Evolutionary conservation across 2,113 vertebrate species (phyloP).

Genomic region (Condylura cristata): DNA sequence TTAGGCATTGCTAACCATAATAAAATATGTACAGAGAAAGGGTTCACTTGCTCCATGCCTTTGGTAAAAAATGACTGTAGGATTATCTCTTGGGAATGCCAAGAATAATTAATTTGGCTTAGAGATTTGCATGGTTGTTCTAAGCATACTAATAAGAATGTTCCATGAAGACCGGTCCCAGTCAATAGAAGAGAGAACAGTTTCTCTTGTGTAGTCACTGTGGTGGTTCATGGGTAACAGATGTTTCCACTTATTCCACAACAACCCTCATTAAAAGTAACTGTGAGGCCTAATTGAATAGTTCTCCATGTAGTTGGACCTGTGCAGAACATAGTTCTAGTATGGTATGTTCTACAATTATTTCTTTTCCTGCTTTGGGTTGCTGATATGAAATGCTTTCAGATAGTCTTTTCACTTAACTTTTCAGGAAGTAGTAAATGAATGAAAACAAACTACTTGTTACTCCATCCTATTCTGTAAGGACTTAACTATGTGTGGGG

Average conservation of each 20-base stretch:
- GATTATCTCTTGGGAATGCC: conserved; percentile 63
- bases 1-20: conserved; percentile 92
- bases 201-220: conserved; percentile 78
- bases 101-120: conserved; percentile 80
- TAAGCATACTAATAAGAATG: conserved; percentile 53
- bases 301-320: conserved; percentile 62
- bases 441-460: conserved; percentile 24
- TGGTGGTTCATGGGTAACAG: conserved; percentile 77
- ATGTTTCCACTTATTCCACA: conserved; percentile 82
- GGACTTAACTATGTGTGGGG: background rate
- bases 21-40: conserved; percentile 55
- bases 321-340: conserved; percentile 56
- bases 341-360: conserved; percentile 26
- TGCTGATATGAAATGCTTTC: conserved; percentile 42
- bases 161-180: conserved; percentile 63
- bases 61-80: conserved; percentile 46
- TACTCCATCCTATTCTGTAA: background rate
- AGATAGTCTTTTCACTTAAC: background rate
- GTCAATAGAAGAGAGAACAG: conserved; percentile 68
- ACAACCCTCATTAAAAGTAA: conserved; percentile 82
- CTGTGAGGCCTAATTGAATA: conserved; percentile 57
- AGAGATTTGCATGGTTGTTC: conserved; percentile 73
- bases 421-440: conserved; percentile 41
- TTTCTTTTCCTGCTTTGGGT: conserved; percentile 53
- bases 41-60: conserved; percentile 1